Conservation (phyloP, 2,797 vertebrate genomes). For the Enteromius thamalakanensis region DNA sequence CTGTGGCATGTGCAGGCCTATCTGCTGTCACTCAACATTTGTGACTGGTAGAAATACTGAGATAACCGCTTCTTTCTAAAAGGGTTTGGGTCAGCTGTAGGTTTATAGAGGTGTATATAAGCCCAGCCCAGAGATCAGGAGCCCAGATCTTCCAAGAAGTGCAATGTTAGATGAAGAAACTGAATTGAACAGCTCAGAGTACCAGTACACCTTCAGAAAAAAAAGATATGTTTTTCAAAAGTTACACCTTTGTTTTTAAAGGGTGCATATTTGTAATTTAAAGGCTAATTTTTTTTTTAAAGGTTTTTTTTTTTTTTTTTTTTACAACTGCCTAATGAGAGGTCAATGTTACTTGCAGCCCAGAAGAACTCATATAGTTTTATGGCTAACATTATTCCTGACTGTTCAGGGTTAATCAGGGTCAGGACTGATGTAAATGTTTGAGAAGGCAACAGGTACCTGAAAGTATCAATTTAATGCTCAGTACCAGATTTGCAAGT, state of each 20-base stretch:
- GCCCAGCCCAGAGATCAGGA: background rate
- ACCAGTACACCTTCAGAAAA: background rate
- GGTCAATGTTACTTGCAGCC: background rate
- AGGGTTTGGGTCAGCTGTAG: constrained; percentile 14
- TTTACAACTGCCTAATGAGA: background rate
- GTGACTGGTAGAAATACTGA: background rate
- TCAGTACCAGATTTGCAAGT: background rate
- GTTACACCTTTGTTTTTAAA: background rate
- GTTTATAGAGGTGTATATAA: background rate
- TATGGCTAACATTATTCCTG: background rate
- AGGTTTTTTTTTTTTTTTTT: background rate
- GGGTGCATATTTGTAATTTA: background rate
- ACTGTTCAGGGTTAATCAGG: background rate
- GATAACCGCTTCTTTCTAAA: constrained; percentile 15
- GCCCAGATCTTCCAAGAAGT: background rate
- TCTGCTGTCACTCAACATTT: constrained; percentile 36
- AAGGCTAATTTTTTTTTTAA: background rate
- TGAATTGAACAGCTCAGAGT: background rate
- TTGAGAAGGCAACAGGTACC: background rate
- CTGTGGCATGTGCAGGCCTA: constrained; percentile 33
- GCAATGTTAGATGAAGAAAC: background rate
- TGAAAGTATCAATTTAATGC: background rate
- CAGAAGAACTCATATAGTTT: background rate
- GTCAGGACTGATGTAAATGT: background rate
- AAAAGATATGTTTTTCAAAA: background rate